Evolutionary conservation across 2,797 vertebrate species (phyloP).

Genomic region (Myotis myotis): DNA sequence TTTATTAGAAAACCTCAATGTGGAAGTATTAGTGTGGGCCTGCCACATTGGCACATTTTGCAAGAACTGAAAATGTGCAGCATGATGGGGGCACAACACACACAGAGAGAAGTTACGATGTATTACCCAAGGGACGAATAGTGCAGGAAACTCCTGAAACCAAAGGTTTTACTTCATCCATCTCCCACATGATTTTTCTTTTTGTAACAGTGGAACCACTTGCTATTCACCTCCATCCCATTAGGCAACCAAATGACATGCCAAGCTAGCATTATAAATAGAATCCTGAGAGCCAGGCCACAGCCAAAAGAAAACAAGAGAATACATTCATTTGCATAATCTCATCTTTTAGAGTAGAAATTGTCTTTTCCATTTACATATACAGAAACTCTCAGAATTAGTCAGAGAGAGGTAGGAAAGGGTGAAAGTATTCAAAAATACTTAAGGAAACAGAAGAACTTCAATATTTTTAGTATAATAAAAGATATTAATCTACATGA

Average conservation of each 20-base stretch:
- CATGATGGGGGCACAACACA: background rate
- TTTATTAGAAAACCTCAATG: slow-evolving; percentile 32
- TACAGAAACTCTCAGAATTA: slow-evolving; percentile 42
- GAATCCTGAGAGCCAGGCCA: slow-evolving; percentile 54
- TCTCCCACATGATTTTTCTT: slow-evolving; percentile 23
- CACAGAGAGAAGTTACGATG: background rate
- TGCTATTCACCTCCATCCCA: slow-evolving; percentile 63
- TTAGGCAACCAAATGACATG: slow-evolving; percentile 64
- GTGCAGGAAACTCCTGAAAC: slow-evolving; percentile 34
- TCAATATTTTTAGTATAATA: slow-evolving; percentile 38
- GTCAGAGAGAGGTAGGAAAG: background rate
- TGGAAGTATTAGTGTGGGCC: background rate
- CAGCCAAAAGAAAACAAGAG: slow-evolving; percentile 52
- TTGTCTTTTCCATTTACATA: slow-evolving; percentile 36
- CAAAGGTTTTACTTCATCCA: background rate
- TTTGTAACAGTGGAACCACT: slow-evolving; percentile 40
- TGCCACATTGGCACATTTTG: background rate
- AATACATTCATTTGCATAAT: slow-evolving; percentile 68
- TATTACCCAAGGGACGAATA: background rate
- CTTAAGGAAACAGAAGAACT: slow-evolving; percentile 33
- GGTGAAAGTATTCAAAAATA: slow-evolving; percentile 37
- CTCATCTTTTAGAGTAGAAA: slow-evolving; percentile 55
- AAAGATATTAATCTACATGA: slow-evolving; percentile 49
- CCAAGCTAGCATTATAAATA: slow-evolving; percentile 60
- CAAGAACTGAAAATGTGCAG: background rate